Evolutionary conservation across 2,113 vertebrate genomes (phyloP).

Genomic region (Ailuropoda melanoleuca): DNA sequence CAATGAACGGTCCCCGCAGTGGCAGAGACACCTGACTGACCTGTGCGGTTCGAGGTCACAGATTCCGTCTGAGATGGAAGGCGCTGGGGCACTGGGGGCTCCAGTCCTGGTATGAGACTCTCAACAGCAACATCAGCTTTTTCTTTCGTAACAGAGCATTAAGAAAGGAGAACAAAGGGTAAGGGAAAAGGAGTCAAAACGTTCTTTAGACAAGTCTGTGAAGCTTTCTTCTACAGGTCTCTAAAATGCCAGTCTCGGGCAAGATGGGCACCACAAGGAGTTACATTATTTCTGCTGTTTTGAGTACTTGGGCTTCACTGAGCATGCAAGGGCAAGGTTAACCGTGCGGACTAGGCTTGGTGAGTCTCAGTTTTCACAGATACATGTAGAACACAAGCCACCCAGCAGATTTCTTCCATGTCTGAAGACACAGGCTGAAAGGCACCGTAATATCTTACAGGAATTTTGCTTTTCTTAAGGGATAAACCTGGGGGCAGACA

Average conservation of each 20-base stretch:
- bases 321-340: not conserved
- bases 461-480: not conserved
- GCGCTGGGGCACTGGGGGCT: constrained; percentile 89
- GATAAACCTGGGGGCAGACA: not conserved
- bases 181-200: constrained; percentile 63
- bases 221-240: not conserved
- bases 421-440: constrained; percentile 29
- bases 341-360: not conserved
- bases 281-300: not conserved
- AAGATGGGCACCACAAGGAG: not conserved
- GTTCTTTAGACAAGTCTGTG: not conserved
- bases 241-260: not conserved
- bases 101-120: constrained; percentile 94
- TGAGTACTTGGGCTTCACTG: not conserved
- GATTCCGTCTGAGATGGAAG: constrained; percentile 90
- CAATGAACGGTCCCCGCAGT: rapidly evolving
- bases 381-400: not conserved
- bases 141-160: constrained; percentile 78
- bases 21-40: constrained; percentile 85
- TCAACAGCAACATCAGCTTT: constrained; percentile 90
- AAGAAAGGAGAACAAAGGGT: constrained; percentile 66
- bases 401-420: not conserved
- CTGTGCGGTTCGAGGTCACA: constrained; percentile 89
- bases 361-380: not conserved
- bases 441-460: not conserved